These are phyloP conservation scores for Melanotus villosus DNA, from an alignment of 2,888 invertebrate genomes.

Conservation along the genomic window DNA sequence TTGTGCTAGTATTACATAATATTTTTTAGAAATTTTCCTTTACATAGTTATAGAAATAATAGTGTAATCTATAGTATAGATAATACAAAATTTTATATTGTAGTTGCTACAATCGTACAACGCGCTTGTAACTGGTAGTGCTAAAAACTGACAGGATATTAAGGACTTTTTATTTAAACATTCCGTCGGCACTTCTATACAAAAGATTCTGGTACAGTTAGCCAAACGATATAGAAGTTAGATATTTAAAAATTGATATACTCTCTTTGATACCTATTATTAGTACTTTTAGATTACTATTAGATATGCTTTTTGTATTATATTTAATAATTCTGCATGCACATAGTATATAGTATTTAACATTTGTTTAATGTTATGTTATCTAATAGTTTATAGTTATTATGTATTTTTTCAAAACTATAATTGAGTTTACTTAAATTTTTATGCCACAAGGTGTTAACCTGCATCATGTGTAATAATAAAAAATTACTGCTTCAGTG, in stretches of 20 bases:
- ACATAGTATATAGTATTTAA: conserved; percentile 15
- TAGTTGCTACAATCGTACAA: conserved; percentile 89
- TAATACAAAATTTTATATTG: conserved; percentile 49
- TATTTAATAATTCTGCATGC: conserved; percentile 32
- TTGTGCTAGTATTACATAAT: too few relatives aligned
- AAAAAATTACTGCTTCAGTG: background rate
- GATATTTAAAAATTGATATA: conserved; percentile 22
- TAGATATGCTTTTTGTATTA: conserved; percentile 17
- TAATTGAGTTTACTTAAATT: conserved; percentile 12
- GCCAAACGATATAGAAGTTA: conserved; percentile 22
- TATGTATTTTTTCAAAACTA: background rate
- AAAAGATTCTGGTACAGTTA: conserved; percentile 39
- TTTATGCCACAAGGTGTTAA: conserved; percentile 32
- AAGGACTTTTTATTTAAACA: conserved; percentile 27
- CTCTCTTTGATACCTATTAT: conserved; percentile 31
- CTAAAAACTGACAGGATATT: conserved; percentile 25
- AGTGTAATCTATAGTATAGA: too few relatives aligned
- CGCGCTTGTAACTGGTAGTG: conserved; percentile 75
- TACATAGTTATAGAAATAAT: too few relatives aligned
- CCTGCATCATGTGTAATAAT: conserved; percentile 23
- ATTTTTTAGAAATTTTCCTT: too few relatives aligned
- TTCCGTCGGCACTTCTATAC: conserved; percentile 39
- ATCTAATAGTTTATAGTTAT: background rate
- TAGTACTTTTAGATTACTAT: conserved; percentile 8
- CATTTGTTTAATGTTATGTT: background rate